Conservation (phyloP, 2,888 invertebrate genomes). For the Latrodectus hesperus region DNA sequence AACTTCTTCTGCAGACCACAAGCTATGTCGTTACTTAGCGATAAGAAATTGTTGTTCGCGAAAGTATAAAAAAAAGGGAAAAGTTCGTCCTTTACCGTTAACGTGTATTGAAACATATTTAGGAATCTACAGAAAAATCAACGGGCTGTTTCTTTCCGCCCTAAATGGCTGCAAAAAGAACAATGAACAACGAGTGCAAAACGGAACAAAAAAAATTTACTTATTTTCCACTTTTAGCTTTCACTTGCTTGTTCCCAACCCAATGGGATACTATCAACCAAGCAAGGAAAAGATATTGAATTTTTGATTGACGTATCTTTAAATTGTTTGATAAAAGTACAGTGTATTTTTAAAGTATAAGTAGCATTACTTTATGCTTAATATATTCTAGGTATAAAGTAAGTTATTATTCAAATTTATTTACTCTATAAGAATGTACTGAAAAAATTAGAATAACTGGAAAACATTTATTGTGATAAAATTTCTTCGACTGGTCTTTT, state of each 20-base stretch:
- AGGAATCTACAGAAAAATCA: constrained; percentile 34
- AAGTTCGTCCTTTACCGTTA: constrained; percentile 43
- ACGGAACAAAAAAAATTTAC: constrained; percentile 18
- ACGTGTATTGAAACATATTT: constrained; percentile 49
- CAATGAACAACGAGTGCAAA: constrained; percentile 28
- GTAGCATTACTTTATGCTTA: no score
- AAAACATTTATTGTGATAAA: no score
- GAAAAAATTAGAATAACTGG: no score
- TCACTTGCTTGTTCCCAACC: not conserved
- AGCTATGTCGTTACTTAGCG: constrained; percentile 62
- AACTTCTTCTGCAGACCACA: constrained; percentile 33
- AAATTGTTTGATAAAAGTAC: no score
- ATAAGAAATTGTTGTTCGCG: constrained; percentile 64
- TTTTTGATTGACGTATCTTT: no score
- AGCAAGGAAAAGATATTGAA: no score
- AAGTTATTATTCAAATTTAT: no score
- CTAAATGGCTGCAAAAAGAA: constrained; percentile 53
- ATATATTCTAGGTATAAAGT: no score
- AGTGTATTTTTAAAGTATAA: no score
- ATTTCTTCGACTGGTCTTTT: no score
- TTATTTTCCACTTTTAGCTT: constrained; percentile 23
- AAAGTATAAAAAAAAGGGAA: constrained; percentile 44
- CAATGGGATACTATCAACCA: no score
- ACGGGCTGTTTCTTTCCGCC: constrained; percentile 46
- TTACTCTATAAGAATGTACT: no score